Percentiles rank a stretch among this genome's conserved stretches.
phyloP scores from a whole-genome alignment of 2,888 invertebrate genomes.

The Dryobota labecula region DNA sequence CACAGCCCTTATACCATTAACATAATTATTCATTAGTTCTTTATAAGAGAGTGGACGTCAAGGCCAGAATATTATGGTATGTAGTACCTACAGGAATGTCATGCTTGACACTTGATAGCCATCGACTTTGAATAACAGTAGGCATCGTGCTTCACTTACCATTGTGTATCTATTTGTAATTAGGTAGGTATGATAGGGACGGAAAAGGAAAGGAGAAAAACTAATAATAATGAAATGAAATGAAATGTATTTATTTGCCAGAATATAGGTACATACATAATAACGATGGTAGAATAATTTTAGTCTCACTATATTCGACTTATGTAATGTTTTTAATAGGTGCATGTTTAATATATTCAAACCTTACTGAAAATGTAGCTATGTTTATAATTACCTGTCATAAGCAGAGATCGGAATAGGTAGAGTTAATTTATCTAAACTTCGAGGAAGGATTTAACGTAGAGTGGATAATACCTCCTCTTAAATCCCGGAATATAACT shows the following conservation, averaged over 20 bases:
- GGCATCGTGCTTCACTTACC: neutral
- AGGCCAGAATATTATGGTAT: constrained; percentile 27
- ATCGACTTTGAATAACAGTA: constrained; percentile 43
- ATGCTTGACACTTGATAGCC: constrained; percentile 24
- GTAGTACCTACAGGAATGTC: constrained; percentile 37
- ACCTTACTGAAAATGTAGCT: neutral
- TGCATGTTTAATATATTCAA: too few species aligned
- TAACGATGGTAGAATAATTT: too few species aligned
- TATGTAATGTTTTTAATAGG: too few species aligned
- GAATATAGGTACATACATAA: too few species aligned
- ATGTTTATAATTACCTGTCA: neutral
- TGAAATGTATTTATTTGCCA: too few species aligned
- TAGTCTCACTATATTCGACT: too few species aligned
- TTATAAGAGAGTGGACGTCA: constrained; percentile 41
- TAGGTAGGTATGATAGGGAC: neutral
- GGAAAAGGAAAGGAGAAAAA: neutral
- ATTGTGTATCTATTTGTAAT: constrained; percentile 2
- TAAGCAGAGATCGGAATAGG: too few species aligned
- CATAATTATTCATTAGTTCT: constrained; percentile 46
- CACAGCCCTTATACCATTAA: constrained; percentile 19
- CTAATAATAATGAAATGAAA: too few species aligned
- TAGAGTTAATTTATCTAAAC: too few species aligned
- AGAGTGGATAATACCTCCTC: too few species aligned
- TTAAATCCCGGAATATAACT: too few species aligned
- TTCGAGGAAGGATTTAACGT: too few species aligned